Conservation (phyloP, 1,140 invertebrate genomes). For the Drosophila triauraria region DNA sequence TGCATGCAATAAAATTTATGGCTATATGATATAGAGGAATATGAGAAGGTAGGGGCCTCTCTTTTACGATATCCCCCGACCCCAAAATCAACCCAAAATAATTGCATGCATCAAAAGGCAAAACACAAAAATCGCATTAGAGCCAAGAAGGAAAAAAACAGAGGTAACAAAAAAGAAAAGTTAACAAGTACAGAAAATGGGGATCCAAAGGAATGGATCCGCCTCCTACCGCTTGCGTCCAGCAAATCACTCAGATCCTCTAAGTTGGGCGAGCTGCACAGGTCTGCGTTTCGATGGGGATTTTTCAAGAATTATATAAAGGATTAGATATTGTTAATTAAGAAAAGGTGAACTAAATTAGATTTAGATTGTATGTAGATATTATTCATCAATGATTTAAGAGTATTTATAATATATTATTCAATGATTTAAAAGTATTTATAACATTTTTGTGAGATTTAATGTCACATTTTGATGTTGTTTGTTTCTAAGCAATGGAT, state of each 20-base stretch:
- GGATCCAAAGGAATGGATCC: slow-evolving; percentile 11
- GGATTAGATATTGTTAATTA: slow-evolving; percentile 14
- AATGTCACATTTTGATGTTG: too few species aligned
- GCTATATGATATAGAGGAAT: slow-evolving; percentile 52
- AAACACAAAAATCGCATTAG: slow-evolving; percentile 34
- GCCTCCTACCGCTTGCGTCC: slow-evolving; percentile 80
- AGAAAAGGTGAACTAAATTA: background rate
- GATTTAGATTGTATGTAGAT: background rate
- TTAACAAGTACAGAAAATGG: slow-evolving; percentile 21
- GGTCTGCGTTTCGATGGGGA: slow-evolving; percentile 45
- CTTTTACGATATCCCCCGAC: slow-evolving; percentile 18
- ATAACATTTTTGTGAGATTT: too few species aligned
- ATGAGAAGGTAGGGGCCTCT: slow-evolving; percentile 4
- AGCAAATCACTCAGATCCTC: slow-evolving; percentile 76
- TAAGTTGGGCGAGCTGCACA: slow-evolving; percentile 72
- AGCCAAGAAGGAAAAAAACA: slow-evolving; percentile 18
- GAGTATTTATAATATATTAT: too few species aligned
- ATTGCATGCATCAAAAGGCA: slow-evolving; percentile 59
- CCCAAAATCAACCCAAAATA: slow-evolving; percentile 66
- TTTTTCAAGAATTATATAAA: slow-evolving; percentile 27
- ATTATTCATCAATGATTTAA: background rate
- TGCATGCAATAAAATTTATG: slow-evolving; percentile 81
- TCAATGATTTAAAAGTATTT: background rate
- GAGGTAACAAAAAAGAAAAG: background rate
- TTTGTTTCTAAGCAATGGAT: background rate